Conservation (phyloP, 2,888 invertebrate genomes). For the Hartigia nigra region DNA sequence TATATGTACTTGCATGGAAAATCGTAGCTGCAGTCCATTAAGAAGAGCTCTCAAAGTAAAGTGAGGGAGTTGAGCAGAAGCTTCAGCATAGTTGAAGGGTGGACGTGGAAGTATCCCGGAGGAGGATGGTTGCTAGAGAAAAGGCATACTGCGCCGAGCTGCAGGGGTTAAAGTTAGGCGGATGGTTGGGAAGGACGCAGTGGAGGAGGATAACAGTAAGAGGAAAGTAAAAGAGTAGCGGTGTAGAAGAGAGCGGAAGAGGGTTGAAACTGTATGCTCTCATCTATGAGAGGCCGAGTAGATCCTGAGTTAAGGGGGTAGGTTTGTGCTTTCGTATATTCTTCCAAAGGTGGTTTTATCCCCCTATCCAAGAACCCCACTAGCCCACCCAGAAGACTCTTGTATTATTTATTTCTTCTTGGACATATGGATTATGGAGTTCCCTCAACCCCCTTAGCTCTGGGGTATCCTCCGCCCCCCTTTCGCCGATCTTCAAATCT, state of each 20-base stretch:
- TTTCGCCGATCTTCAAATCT: not conserved
- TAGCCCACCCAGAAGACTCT: constrained; percentile 37
- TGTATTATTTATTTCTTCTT: constrained; percentile 62
- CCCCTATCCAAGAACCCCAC: constrained; percentile 11
- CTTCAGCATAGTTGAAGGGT: constrained; percentile 2
- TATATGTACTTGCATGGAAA: not conserved
- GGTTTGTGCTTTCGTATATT: constrained; percentile 8
- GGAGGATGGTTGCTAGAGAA: not conserved
- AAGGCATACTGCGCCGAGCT: not conserved
- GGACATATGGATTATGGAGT: constrained; percentile 59
- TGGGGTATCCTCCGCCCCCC: not conserved
- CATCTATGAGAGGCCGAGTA: not conserved
- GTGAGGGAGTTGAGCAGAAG: constrained; percentile 8
- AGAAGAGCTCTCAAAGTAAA: constrained; percentile 23
- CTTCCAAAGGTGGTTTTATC: constrained; percentile 14
- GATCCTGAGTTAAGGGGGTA: not conserved
- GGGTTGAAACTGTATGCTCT: not conserved
- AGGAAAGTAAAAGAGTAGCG: not conserved
- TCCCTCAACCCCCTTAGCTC: constrained; percentile 7
- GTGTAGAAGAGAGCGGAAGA: not conserved
- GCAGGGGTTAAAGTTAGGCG: not conserved
- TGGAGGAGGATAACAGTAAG: not conserved
- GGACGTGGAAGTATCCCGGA: not conserved
- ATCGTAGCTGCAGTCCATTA: constrained; percentile 19
- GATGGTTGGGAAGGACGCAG: not conserved